Evolutionary conservation across 53 echinoderm and acorn worm species (phyloP), one percentile per base, ranked within the genome.

Genomic region (Holothuria leucospilota): DNA sequence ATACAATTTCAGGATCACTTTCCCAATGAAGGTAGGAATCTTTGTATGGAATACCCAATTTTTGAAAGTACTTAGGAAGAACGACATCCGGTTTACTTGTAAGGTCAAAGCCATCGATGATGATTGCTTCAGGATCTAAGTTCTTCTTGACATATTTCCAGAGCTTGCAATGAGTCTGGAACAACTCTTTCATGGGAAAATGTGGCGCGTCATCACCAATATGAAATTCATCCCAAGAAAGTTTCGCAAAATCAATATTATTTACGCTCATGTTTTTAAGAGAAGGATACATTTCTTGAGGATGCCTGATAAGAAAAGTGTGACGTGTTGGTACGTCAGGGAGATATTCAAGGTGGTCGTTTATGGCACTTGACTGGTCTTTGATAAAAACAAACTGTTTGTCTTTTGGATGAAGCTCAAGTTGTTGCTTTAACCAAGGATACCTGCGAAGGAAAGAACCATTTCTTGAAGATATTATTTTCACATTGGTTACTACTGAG

Each of bases 331-430:
- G 83, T 25, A 63, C 64, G 41, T 5, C 20, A 65, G 65, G 28
- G 5, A 82, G 64, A 8, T 63, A 64, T 14, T 65, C 39, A 40
- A 63, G 63, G 15, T 15, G 83, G 39, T 39, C 66, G 29, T 1
- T 63, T 25, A 64, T 82, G 30, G 83, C 83, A 63, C 42, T 39
- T 4, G 39, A 84, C 29, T 69, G 69, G n/a, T 69, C 69, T 39
- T 69, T 69, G 69, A 69, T 69, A 28, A 69, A 69, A 9, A 69
- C 39, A 69, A 69, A 69, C 29, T 69, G 8, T 30, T 69, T 69
- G 30, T 13, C 69, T 34, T 69, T 39, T 8, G 26, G 69, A 69
- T 69, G 15, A 6, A 69, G 6, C 39, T 30, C 69, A 0, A 69
- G 69, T 11, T 69, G 69, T 13, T 69, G 15, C 13, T 28, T 69